A percentile compares a stretch with the other conserved stretches of the same genome.
These are phyloP conservation scores for Leptopilina drosophilae DNA, from an alignment of 2,888 invertebrate species.

Conservation along the genomic window DNA sequence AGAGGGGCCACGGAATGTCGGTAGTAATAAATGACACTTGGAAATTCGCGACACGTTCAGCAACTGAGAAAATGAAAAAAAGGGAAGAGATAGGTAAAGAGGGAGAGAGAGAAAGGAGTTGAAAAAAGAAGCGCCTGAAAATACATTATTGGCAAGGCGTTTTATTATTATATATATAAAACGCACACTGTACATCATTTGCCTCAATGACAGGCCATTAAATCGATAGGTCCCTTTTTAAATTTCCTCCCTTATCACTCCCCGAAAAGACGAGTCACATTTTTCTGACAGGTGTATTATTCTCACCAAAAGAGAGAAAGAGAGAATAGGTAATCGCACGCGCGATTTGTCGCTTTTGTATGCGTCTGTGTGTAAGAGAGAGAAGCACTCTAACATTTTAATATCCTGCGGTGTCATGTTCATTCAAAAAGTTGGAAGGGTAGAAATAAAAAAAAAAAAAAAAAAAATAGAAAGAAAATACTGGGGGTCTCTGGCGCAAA, in stretches of 20 bases:
- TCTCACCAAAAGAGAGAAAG: constrained; percentile 34
- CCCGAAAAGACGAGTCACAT: constrained; percentile 41
- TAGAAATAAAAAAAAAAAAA: constrained; percentile 42
- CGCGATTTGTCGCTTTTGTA: neutral
- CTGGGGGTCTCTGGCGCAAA: constrained; percentile 45
- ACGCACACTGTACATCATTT: constrained; percentile 22
- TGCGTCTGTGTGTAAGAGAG: neutral
- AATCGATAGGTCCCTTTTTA: constrained; percentile 47
- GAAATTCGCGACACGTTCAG: constrained; percentile 34
- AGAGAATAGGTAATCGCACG: constrained; percentile 28
- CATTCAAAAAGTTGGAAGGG: constrained; percentile 56
- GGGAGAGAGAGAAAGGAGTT: neutral
- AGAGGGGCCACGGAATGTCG: neutral
- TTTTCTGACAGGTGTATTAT: constrained; percentile 56
- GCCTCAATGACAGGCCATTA: constrained; percentile 54
- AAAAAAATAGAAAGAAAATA: neutral
- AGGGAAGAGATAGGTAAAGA: too few relatives aligned
- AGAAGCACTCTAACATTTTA: constrained; percentile 65
- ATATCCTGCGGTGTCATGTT: constrained; percentile 70
- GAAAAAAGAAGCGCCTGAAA: constrained; percentile 29
- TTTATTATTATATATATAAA: constrained; percentile 8
- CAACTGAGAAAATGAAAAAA: neutral
- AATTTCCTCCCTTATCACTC: constrained; percentile 12
- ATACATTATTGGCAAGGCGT: constrained; percentile 29
- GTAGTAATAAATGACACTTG: constrained; percentile 33